Base-by-base conservation (phyloP, 2,797 vertebrate species). In the Falco rusticolus region DNA sequence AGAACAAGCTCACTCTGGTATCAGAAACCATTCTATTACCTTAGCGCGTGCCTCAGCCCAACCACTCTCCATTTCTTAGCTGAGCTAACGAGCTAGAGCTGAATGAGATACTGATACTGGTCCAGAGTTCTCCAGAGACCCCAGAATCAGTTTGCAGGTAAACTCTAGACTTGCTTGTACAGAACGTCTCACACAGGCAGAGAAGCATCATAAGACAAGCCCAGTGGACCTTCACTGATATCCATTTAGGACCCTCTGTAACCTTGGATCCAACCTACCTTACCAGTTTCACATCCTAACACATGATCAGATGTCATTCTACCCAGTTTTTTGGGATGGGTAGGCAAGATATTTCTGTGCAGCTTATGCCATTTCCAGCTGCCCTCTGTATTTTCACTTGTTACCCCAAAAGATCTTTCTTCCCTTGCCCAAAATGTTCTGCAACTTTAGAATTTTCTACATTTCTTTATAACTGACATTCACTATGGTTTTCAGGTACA, bases 161-260 rank as follows among this genome's bases (percentile, higher is more conserved):
- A 28, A 34, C 24, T 56, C 25, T 11, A 51, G 16, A 37, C 28
- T 54, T 79, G 16, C 47, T 60, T 0, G 0, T 57, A n/a, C 1
- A 0, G 47, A 69, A 91, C 6, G 2, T n/a, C 22, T 20, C 48
- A 56, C 31, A 39, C 11, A 65, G 18, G 25, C 4, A 50, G 11
- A 78, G 53, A 64, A 88, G 15, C 61, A 78, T 24, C 31, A 24
- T 21, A 26, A 60, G 47, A 66, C 13, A 75, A 61, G 4, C 7
- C 20, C 59, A 51, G 14, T 5, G 54, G 22, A 84, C 5, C 11
- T 29, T 45, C 22, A 50, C 13, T 14, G 6, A 72, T 22, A 51
- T 68, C 22, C n/a, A 56, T 29, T 72, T 56, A 84, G 69, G 81
- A 71, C 5, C 25, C 5, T 11, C 37, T 37, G 39, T 70, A 79